phyloP scores from a whole-genome alignment of 2,888 invertebrate genomes.

The Cataglyphis altisquamis region DNA sequence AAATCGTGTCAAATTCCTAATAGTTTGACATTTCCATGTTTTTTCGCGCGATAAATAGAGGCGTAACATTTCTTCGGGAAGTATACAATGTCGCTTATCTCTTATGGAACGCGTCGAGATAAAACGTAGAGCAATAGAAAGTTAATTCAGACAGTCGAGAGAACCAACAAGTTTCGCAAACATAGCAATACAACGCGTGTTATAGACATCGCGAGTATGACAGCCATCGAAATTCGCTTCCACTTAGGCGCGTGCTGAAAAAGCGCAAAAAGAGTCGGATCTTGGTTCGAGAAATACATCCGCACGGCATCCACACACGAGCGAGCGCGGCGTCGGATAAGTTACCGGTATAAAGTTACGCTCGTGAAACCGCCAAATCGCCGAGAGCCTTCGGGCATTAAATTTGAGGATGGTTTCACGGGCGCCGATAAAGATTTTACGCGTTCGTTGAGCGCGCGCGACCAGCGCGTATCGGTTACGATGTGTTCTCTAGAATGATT shows the following conservation, averaged over 20 bases:
- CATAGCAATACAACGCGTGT: constrained; percentile 39
- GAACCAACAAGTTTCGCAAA: constrained; percentile 38
- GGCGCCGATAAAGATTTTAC: constrained; percentile 73
- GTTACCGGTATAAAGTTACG: constrained; percentile 65
- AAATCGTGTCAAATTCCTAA: not conserved
- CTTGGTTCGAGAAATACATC: constrained; percentile 54
- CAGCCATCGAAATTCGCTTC: constrained; percentile 29
- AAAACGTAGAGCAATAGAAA: not conserved
- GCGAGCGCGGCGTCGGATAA: constrained; percentile 58
- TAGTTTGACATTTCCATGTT: not conserved
- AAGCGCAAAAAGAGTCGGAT: constrained; percentile 50
- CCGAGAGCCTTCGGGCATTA: constrained; percentile 62
- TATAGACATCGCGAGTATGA: constrained; percentile 40
- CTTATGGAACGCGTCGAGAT: constrained; percentile 6
- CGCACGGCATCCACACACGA: constrained; percentile 49
- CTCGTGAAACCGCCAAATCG: constrained; percentile 66
- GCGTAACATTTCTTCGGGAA: not conserved
- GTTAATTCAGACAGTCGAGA: not conserved
- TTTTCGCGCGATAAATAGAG: not conserved
- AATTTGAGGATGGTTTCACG: constrained; percentile 65
- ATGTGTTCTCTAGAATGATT: constrained; percentile 51
- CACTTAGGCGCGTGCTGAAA: constrained; percentile 55
- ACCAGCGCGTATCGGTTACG: constrained; percentile 3
- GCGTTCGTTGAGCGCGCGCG: constrained; percentile 31
- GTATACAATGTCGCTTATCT: not conserved